Conservation (phyloP, 2,113 vertebrate species). For the Hipposideros armiger region DNA sequence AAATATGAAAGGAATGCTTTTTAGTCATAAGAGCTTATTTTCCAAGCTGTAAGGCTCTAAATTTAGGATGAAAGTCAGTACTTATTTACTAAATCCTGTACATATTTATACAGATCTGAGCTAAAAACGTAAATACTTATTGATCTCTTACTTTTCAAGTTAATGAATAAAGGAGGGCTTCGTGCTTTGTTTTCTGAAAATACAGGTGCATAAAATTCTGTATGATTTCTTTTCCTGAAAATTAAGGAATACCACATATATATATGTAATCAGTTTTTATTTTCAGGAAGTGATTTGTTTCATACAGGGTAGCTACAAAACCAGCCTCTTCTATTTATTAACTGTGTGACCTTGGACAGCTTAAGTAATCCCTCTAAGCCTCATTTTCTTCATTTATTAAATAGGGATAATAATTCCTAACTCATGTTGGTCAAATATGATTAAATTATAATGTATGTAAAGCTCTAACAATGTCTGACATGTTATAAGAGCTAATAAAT, state of each 20-base stretch:
- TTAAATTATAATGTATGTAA: not conserved
- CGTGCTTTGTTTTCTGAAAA: slow-evolving; percentile 2
- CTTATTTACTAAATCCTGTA: not conserved
- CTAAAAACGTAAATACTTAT: not conserved
- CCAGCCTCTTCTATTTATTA: not conserved
- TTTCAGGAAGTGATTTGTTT: not conserved
- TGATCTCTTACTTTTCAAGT: slow-evolving; percentile 27
- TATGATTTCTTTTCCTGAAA: not conserved
- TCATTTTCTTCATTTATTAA: not conserved
- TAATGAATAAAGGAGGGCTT: not conserved
- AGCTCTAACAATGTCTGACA: not conserved
- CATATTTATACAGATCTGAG: not conserved
- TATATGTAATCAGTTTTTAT: not conserved
- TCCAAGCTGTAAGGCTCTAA: not conserved
- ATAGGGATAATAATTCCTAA: not conserved
- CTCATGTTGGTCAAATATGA: not conserved
- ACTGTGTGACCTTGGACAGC: slow-evolving; percentile 23
- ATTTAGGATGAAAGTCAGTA: not conserved
- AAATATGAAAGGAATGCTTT: slow-evolving; percentile 24
- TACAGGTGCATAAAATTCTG: slow-evolving; percentile 22
- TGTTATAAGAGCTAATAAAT: slow-evolving; percentile 32
- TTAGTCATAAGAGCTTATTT: slow-evolving; percentile 6
- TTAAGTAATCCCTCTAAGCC: slow-evolving; percentile 3
- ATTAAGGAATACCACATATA: not conserved
- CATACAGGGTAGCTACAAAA: not conserved